Evolutionary conservation across 2,888 invertebrate genomes (phyloP).

Genomic region (Cosmopolites sordidus): DNA sequence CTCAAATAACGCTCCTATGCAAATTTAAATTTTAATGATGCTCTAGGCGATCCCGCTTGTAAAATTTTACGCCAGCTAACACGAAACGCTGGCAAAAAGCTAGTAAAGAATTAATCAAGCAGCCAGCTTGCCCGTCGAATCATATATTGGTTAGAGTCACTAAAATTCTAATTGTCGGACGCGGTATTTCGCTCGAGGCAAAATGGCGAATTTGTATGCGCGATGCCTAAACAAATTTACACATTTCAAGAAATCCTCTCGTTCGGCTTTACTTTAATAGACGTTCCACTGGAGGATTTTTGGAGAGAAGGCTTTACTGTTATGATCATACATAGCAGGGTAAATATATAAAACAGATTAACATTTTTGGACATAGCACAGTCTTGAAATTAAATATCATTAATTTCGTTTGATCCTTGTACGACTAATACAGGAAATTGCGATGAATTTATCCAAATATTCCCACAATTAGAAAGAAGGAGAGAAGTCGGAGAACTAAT

Average conservation of each 20-base stretch:
- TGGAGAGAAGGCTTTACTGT: no score
- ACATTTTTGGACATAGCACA: no score
- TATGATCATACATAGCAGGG: no score
- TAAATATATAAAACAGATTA: no score
- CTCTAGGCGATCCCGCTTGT: slow-evolving; percentile 30
- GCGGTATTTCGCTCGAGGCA: slow-evolving; percentile 28
- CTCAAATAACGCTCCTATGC: slow-evolving; percentile 5
- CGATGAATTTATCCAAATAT: no score
- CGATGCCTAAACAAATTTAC: slow-evolving; percentile 41
- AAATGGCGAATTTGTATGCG: slow-evolving; percentile 43
- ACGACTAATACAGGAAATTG: no score
- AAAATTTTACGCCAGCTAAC: slow-evolving; percentile 35
- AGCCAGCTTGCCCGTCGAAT: slow-evolving; percentile 34
- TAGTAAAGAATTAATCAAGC: slow-evolving; percentile 42
- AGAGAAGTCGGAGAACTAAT: no score
- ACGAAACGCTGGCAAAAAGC: slow-evolving; percentile 28
- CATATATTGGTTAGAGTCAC: slow-evolving; percentile 38
- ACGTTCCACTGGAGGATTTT: no score
- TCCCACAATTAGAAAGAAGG: no score
- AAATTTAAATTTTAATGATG: slow-evolving; percentile 36
- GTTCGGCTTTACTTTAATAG: slow-evolving; percentile 41
- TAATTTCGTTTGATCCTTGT: no score
- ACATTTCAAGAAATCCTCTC: slow-evolving; percentile 42
- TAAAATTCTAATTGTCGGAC: slow-evolving; percentile 38
- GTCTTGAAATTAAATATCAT: no score